These are phyloP conservation scores for Schizothorax lantsangensis DNA, from an alignment of 2,797 vertebrate genomes.

Conservation along the genomic window DNA sequence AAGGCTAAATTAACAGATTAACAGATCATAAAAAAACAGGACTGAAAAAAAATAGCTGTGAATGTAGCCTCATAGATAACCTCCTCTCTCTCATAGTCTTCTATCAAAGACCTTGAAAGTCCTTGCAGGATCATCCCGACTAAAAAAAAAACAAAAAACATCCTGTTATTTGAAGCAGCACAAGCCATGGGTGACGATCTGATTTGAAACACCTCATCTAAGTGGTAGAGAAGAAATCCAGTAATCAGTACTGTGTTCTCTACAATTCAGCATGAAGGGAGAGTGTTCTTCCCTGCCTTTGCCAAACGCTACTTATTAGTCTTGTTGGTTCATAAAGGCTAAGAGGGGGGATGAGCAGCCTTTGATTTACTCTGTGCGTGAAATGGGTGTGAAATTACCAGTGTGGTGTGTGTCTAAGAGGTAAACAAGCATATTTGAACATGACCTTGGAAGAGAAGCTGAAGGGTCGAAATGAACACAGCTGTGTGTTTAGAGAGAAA, in stretches of 20 bases:
- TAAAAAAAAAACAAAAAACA: background rate
- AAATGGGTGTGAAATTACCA: constrained; percentile 39
- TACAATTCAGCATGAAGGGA: constrained; percentile 22
- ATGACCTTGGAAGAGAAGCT: constrained; percentile 36
- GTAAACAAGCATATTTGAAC: constrained; percentile 23
- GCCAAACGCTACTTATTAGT: constrained; percentile 50
- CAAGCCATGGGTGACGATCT: constrained; percentile 10
- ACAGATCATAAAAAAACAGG: background rate
- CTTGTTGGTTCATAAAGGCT: constrained; percentile 35
- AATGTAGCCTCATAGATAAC: background rate
- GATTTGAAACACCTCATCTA: constrained; percentile 25
- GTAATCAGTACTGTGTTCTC: constrained; percentile 38
- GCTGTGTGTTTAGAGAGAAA: background rate
- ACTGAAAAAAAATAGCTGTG: background rate
- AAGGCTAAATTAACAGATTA: background rate
- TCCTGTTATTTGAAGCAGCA: background rate
- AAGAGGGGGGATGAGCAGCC: constrained; percentile 18
- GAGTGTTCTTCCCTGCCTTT: constrained; percentile 15
- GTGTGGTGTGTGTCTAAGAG: constrained; percentile 26
- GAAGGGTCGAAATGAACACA: constrained; percentile 11
- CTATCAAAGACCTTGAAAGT: constrained; percentile 25
- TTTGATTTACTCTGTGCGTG: constrained; percentile 45
- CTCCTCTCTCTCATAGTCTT: background rate
- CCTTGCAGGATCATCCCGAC: background rate
- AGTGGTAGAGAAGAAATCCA: constrained; percentile 32